Percentiles rank a stretch among this genome's conserved stretches.
phyloP scores from a whole-genome alignment of 2,797 vertebrate species.

The Halcyon smyrnensis region DNA sequence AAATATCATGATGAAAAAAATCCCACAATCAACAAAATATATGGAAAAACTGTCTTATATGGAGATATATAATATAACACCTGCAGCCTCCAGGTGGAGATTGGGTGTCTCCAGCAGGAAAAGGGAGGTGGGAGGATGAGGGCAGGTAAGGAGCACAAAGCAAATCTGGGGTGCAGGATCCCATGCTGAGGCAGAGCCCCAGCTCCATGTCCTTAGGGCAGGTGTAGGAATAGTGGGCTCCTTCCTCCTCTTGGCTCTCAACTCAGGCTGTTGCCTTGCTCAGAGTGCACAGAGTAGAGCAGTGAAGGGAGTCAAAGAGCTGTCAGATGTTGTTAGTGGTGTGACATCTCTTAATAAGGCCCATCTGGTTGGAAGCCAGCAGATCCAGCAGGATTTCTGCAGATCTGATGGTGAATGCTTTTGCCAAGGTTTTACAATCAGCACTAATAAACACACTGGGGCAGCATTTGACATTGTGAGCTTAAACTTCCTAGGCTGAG shows the following conservation, averaged over 20 bases:
- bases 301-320: background rate
- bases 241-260: background rate
- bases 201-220: fast-evolving
- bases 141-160: background rate
- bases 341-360: conserved; percentile 70
- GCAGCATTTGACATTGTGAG: background rate
- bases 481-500: background rate
- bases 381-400: conserved; percentile 39
- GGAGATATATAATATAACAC: fast-evolving
- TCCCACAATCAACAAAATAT: background rate
- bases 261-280: background rate
- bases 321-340: conserved; percentile 48
- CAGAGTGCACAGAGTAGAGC: background rate
- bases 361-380: conserved; percentile 31
- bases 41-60: fast-evolving
- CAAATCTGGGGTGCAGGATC: background rate
- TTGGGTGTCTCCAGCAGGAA: background rate
- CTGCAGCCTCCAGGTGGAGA: background rate
- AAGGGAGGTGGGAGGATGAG: background rate
- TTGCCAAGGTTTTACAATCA: conserved; percentile 53
- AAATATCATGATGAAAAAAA: background rate
- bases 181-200: background rate
- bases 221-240: background rate
- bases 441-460: conserved; percentile 52
- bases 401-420: background rate